Conservation (phyloP, 2,113 vertebrate genomes). For the Otocyon megalotis region DNA sequence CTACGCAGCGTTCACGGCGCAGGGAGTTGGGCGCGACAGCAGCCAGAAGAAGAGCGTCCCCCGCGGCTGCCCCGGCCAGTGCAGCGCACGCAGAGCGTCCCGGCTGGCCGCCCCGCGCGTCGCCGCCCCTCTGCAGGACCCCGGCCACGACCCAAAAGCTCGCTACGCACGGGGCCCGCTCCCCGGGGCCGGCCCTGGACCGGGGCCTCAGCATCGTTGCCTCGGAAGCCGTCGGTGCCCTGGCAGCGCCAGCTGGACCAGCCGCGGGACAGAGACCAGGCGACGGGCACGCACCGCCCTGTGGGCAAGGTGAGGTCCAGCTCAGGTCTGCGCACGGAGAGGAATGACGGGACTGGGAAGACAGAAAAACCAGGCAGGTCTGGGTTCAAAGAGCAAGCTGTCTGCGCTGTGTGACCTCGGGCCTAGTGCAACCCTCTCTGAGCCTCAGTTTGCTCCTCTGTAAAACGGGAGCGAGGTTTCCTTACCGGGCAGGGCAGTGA, state of each 20-base stretch:
- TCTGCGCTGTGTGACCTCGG: background rate
- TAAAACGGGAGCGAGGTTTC: background rate
- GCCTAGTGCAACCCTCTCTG: background rate
- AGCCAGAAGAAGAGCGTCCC: constrained; percentile 60
- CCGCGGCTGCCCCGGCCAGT: constrained; percentile 12
- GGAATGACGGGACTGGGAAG: background rate
- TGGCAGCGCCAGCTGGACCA: constrained; percentile 85
- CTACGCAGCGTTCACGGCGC: constrained; percentile 85
- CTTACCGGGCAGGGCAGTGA: background rate
- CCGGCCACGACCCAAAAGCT: constrained; percentile 31
- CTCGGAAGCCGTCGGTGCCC: constrained; percentile 86
- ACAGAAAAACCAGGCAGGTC: background rate
- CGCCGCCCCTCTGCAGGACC: constrained; percentile 76
- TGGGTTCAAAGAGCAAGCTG: background rate
- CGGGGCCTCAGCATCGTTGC: constrained; percentile 74
- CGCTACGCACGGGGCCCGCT: background rate
- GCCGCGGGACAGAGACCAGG: constrained; percentile 44
- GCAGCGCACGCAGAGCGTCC: constrained; percentile 93
- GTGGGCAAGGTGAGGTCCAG: constrained; percentile 79
- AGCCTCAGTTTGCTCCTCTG: background rate
- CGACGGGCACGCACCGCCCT: constrained; percentile 52
- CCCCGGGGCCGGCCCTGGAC: constrained; percentile 57
- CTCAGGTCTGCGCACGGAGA: background rate
- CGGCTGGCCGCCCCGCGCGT: constrained; percentile 81
- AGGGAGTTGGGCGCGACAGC: constrained; percentile 41